A percentile compares a stretch with the other conserved stretches of the same genome.
Conservation (phyloP, 2,888 invertebrate genomes). For the Diarsia brunnea region DNA sequence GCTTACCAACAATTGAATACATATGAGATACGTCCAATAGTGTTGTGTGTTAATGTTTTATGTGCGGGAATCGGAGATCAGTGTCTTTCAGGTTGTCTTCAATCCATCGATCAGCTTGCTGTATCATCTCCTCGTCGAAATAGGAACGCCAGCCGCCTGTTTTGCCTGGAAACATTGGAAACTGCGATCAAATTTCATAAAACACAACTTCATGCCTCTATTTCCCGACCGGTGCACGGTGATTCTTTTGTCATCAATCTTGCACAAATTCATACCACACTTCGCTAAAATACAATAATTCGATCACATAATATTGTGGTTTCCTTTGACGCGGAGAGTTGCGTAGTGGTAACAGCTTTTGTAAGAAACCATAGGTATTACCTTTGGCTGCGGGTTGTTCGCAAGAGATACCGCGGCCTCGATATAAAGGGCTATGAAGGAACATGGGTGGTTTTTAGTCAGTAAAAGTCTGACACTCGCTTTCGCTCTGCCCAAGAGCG, state of each 20-base stretch:
- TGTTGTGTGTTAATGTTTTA: not conserved
- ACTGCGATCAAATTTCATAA: not conserved
- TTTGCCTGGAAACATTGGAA: slow-evolving; percentile 88
- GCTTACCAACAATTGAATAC: too few species aligned
- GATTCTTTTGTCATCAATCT: not conserved
- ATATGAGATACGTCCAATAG: too few species aligned
- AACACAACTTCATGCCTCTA: not conserved
- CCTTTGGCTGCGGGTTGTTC: too few species aligned
- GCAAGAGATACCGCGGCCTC: too few species aligned
- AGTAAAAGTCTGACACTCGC: too few species aligned
- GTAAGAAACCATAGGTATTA: not conserved
- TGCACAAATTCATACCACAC: not conserved
- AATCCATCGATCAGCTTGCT: slow-evolving; percentile 93
- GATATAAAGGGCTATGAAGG: too few species aligned
- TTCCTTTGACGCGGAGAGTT: not conserved
- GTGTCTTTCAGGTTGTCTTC: slow-evolving; percentile 91
- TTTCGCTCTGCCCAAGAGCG: too few species aligned
- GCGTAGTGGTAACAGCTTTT: not conserved
- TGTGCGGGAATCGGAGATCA: slow-evolving; percentile 91
- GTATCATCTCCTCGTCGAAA: slow-evolving; percentile 92
- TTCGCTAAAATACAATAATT: not conserved
- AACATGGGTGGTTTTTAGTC: too few species aligned
- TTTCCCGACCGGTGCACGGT: not conserved
- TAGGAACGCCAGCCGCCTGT: slow-evolving; percentile 93
- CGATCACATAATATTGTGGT: not conserved